A percentile compares a stretch with the other conserved stretches of the same genome.
phyloP scores from a whole-genome alignment of 2,797 vertebrate species.

The Scolopax rusticola region DNA sequence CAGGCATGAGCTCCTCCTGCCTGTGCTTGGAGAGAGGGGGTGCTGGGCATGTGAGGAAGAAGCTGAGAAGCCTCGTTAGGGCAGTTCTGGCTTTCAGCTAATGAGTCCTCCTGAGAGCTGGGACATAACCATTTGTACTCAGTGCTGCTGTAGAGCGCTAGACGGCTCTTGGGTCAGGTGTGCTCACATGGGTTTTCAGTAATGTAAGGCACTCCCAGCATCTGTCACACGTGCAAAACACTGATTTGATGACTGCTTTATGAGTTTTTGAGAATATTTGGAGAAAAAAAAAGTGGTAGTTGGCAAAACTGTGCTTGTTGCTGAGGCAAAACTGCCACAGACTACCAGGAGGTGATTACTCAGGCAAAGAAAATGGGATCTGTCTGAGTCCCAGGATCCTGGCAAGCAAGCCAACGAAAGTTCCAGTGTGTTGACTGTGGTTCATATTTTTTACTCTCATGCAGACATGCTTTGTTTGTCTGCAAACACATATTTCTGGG shows the following conservation, averaged over 20 bases:
- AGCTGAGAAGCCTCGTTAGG: not conserved
- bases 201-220: not conserved
- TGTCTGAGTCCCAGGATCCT: not conserved
- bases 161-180: not conserved
- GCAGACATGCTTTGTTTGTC: not conserved
- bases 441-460: not conserved
- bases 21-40: fast-evolving
- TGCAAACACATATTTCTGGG: not conserved
- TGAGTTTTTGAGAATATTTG: not conserved
- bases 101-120: not conserved
- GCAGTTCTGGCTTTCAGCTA: not conserved
- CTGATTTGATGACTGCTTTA: not conserved
- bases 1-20: not conserved
- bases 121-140: not conserved
- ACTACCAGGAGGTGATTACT: not conserved
- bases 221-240: not conserved
- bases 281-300: not conserved
- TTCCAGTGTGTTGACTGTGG: not conserved
- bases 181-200: fast-evolving
- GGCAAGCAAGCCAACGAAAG: not conserved
- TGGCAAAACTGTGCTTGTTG: not conserved
- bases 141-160: fast-evolving
- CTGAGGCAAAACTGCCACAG: not conserved
- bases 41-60: not conserved
- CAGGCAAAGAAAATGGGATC: not conserved